These are phyloP conservation scores for Tenthredo mesomela DNA, from an alignment of 2,888 invertebrate genomes.

Conservation along the genomic window DNA sequence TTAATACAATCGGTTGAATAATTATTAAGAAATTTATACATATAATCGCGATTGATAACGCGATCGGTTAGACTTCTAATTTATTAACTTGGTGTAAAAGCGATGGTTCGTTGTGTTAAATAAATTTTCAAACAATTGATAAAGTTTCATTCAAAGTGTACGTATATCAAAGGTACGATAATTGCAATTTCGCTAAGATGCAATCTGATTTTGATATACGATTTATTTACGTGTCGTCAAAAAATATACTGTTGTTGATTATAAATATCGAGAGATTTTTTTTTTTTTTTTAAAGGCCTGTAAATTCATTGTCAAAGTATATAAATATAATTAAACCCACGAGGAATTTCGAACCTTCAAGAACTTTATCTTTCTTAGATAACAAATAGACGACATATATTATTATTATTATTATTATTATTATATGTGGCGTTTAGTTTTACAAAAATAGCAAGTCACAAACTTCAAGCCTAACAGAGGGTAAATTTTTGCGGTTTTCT, in stretches of 20 bases:
- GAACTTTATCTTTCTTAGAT: not conserved
- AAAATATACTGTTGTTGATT: no score
- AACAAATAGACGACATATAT: not conserved
- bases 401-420: no score
- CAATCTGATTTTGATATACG: not conserved
- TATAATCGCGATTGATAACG: not conserved
- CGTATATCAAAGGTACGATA: no score
- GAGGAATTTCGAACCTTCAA: not conserved
- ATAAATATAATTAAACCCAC: not conserved
- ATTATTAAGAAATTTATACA: not conserved
- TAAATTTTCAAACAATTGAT: no score
- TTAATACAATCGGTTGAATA: not conserved
- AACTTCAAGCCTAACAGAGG: no score
- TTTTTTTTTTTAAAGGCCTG: not conserved
- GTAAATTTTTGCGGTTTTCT: not conserved
- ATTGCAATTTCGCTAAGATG: not conserved
- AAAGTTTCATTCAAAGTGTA: no score
- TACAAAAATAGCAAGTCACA: no score
- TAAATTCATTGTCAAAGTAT: not conserved
- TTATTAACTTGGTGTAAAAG: not conserved
- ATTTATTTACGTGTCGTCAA: not conserved
- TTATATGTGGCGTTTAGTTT: no score
- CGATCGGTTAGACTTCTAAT: not conserved
- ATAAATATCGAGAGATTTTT: no score
- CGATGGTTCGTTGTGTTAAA: not conserved